Base-by-base conservation (phyloP, 2,113 vertebrate genomes). In the Phaethornis superciliosus region DNA sequence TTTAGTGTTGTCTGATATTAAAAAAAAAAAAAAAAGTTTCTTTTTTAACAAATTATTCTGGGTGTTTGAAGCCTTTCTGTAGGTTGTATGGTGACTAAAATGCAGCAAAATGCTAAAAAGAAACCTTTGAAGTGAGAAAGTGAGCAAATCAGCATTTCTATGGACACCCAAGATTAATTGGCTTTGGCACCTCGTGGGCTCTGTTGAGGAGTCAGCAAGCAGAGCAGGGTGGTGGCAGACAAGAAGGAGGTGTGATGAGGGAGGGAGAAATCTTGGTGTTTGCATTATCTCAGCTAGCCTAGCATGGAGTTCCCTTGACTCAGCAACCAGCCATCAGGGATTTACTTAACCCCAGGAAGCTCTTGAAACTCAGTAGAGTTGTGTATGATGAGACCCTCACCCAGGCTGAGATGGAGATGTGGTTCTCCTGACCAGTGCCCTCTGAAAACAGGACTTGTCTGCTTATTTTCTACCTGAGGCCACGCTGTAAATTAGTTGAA, bases 111-210 rank as follows among this genome's bases (percentile, higher is more conserved):
- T 1, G 8, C 26, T 58, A 19, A 32, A 4, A 23, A 76, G 69
- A 65, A 60, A 32, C 6, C 12, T 72, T 22, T 58, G 37, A 42
- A 27, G 35, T 58, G 17, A 76, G 27, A 69, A 69, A 81, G 30
- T 4, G 81, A 86, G 18, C 20, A 70, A n/a, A 40, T 58, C 54
- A 71, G 37, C 44, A 64, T 8, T 46, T 78, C 47, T 35, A 49
- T 11, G 21, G 30, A 35, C 24, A 35, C 15, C 2, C 17, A 15
- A 35, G 64, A 87, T 37, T 51, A 78, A 71, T 40, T 26, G 20
- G 33, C 0, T 3, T 18, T 0, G 0, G 30, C 58, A 49, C 20
- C 33, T 68, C 0, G 0, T 60, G 37, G 65, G 16, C 44, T 76
- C 28, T 12, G n/a, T 42, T 81, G 22, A 55, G 15, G 62, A 71